phyloP scores from a whole-genome alignment of 2,113 vertebrate genomes.

The Laticauda colubrina region DNA sequence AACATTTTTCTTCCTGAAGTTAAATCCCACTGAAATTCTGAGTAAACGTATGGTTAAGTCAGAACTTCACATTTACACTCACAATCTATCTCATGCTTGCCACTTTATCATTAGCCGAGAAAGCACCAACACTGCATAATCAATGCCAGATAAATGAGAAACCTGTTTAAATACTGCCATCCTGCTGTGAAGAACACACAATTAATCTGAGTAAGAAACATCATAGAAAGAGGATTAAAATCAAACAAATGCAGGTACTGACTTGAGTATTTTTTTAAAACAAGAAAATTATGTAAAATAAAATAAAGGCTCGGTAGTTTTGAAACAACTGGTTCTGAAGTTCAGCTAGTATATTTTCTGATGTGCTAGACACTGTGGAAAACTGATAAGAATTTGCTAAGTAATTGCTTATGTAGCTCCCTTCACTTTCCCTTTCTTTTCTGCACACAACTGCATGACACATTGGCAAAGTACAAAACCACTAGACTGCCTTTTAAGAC shows the following conservation, averaged over 20 bases:
- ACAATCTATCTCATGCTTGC: background rate
- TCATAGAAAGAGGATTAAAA: background rate
- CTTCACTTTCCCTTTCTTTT: slow-evolving; percentile 15
- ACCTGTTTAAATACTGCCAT: background rate
- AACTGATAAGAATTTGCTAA: background rate
- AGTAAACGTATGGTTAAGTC: background rate
- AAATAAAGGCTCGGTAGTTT: background rate
- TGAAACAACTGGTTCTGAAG: background rate
- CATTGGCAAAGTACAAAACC: slow-evolving; percentile 16
- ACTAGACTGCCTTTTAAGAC: slow-evolving; percentile 23
- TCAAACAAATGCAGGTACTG: background rate
- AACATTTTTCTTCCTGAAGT: background rate
- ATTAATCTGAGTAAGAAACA: background rate
- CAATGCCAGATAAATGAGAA: background rate
- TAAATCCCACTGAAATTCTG: background rate
- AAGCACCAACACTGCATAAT: background rate
- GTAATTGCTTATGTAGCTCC: background rate
- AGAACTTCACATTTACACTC: background rate
- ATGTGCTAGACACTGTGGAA: background rate
- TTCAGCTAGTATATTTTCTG: background rate
- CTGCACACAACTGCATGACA: slow-evolving; percentile 6
- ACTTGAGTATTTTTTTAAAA: background rate
- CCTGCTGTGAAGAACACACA: background rate
- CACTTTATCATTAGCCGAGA: background rate
- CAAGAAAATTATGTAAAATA: background rate